A percentile compares a stretch with the other conserved stretches of the same genome.
Evolutionary conservation across 2,888 invertebrate genomes (phyloP).

Genomic region (Synanthedon vespiformis): DNA sequence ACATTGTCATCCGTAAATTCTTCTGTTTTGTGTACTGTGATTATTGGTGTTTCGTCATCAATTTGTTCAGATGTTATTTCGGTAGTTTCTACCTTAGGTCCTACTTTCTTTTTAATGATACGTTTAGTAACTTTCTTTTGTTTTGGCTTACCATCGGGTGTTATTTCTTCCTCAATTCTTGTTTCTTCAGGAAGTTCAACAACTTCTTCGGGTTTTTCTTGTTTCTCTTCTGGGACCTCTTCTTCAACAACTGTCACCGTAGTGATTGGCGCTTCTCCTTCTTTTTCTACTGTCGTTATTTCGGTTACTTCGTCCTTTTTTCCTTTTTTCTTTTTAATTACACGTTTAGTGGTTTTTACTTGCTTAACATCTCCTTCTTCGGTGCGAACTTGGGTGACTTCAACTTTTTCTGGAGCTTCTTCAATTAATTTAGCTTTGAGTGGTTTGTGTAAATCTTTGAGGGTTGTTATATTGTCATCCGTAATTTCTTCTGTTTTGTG

Average conservation of each 20-base stretch:
- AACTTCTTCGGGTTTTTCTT: constrained; percentile 19
- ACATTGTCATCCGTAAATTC: constrained; percentile 10
- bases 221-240: constrained; percentile 23
- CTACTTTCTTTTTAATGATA: constrained; percentile 27
- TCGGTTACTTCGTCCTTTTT: constrained; percentile 31
- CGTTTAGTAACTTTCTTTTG: constrained; percentile 20
- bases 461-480: constrained; percentile 12
- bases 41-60: constrained; percentile 15
- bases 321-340: constrained; percentile 33
- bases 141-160: constrained; percentile 16
- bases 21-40: constrained; percentile 25
- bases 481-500: constrained; percentile 19
- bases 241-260: constrained; percentile 17
- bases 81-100: constrained; percentile 31
- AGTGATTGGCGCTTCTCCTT: constrained; percentile 13
- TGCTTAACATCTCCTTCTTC: constrained; percentile 30
- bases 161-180: constrained; percentile 12
- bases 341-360: constrained; percentile 18
- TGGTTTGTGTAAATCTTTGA: constrained; percentile 1
- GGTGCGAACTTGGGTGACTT: constrained; percentile 38
- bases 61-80: constrained; percentile 37
- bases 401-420: constrained; percentile 29
- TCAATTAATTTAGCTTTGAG: constrained; percentile 18
- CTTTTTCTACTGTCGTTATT: constrained; percentile 36
- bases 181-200: constrained; percentile 35